Base-by-base conservation (phyloP, 2,797 vertebrate species). In the Sciurus carolinensis region DNA sequence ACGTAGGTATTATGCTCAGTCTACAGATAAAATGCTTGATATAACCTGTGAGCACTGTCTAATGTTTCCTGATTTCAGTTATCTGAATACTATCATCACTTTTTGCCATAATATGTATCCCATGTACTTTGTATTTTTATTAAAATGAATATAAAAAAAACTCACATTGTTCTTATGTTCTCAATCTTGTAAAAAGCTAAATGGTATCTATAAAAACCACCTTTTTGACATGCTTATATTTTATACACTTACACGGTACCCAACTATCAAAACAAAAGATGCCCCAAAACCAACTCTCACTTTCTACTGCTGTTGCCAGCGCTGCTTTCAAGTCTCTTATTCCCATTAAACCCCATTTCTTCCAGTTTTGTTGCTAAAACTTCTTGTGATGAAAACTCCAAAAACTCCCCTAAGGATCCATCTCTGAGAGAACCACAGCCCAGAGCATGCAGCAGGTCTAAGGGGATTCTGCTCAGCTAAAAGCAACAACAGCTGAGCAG, bases 121-220 rank as follows among this genome's bases (percentile, higher is more conserved):
- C 52, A 66, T 57, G 82, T 87, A 91, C 76, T 75, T 90, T 88
- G 28, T 69, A 72, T 39, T 90, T 94, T 92, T 64, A 94, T 20
- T 50, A 66, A 47, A 75, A 91, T 13, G 18, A 84, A 82, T 33
- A 89, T 3, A 91, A 79, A 91, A 91, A 89, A 14, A 82, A 62
- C 3, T 12, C 2, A 20, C n/a, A 75, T 11, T n/a, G 22, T 71
- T 76, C 69, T 89, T 73, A 96, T n/a, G 47, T 54, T 42, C 26
- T 67, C 54, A 79, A 24, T 62, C 67, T 82, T 64, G 12, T 28
- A 80, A 84, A 88, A 97, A 85, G 26, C 81, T 80, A 76, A 76
- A 71, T 24, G 67, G 57, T 44, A 87, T 72, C 28, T 39, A 83
- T 28, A 90, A 89, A 82, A 83, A 83, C 67, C 30, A 73, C 42